Percentiles rank a stretch among this genome's conserved stretches.
Conservation (phyloP, 2,113 vertebrate species). For the Megalops atlanticus region DNA sequence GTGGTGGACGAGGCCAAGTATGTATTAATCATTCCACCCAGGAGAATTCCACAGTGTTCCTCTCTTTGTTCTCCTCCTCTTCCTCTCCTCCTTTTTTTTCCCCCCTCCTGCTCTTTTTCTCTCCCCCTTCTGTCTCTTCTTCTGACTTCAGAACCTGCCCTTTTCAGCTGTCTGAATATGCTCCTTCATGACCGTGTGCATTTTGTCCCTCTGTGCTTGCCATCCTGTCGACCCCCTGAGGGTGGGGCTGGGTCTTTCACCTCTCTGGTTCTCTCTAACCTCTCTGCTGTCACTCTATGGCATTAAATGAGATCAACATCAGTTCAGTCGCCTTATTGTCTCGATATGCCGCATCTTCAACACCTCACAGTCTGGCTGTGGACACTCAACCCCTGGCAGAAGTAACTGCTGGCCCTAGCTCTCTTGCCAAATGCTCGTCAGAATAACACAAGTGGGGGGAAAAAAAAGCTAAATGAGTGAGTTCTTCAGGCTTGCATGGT, state of each 20-base stretch:
- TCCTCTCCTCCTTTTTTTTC: neutral
- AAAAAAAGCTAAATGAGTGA: neutral
- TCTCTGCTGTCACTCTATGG: neutral
- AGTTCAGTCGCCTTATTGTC: too few relatives aligned
- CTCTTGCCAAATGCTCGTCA: neutral
- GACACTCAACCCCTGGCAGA: neutral
- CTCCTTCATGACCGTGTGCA: conserved; percentile 15
- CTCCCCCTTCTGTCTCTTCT: neutral
- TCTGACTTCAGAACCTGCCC: neutral
- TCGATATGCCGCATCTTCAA: neutral
- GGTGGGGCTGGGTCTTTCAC: neutral
- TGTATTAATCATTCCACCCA: conserved; percentile 55
- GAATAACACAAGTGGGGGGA: neutral
- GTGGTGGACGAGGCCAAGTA: conserved; percentile 99
- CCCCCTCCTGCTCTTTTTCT: neutral
- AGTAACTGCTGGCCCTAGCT: neutral
- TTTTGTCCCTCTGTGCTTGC: neutral
- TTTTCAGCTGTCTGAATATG: neutral
- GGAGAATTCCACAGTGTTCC: neutral
- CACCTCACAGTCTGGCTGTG: neutral
- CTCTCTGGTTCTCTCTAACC: neutral
- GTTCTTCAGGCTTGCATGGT: neutral
- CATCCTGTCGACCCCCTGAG: neutral
- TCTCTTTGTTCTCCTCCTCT: neutral
- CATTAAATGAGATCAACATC: too few relatives aligned